Base-by-base conservation (phyloP, 2,113 vertebrate genomes). In the Myiozetetes cayanensis region DNA sequence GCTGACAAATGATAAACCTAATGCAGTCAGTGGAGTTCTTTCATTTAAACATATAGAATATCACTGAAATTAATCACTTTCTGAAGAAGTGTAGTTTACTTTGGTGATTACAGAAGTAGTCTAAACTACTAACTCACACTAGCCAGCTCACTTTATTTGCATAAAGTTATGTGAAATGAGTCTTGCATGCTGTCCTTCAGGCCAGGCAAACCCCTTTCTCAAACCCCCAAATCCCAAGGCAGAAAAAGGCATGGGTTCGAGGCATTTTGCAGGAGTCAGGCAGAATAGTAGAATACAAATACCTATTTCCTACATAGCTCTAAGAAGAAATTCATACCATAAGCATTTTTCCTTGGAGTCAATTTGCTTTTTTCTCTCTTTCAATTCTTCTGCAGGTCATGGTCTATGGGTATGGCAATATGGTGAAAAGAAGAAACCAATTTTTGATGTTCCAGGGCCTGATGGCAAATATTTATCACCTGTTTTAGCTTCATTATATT, bases 381-480 rank as follows among this genome's bases (percentile, higher is more conserved):
- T 77, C 41, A 63, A 94, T 37, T 41, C 31, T 67, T 76, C 65
- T 83, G 41, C 96, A 99, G 99, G 99, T 97, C 99, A 99, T 5
- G 99, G 99, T 53, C 87, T 99, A 47, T 99, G 99, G 99, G 96
- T 99, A 58, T 98, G 97, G 97, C 98, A 98, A 35, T 99, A 99
- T 22, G 98, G 98, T 85, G 99, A 99, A 87, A 98, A 98, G 97
- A 98, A 98, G 65, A 97, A 97, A 75, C 98, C 99, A 1, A 95
- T 98, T 78, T 99, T 99, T 97, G 98, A 99, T 41, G 99, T 99
- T 78, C 98, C 99, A 5, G 98, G 98, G 67, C 97, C 98, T 17
- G 98, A 99, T 74, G 99, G 99, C 90, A 98, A 98, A 24, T 97
- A 98, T 83, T 94, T 99, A 75, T 99, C 99, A 39, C 99, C 99